Evolutionary conservation across 1,140 invertebrate species (phyloP).

Genomic region (Panulirus ornatus): DNA sequence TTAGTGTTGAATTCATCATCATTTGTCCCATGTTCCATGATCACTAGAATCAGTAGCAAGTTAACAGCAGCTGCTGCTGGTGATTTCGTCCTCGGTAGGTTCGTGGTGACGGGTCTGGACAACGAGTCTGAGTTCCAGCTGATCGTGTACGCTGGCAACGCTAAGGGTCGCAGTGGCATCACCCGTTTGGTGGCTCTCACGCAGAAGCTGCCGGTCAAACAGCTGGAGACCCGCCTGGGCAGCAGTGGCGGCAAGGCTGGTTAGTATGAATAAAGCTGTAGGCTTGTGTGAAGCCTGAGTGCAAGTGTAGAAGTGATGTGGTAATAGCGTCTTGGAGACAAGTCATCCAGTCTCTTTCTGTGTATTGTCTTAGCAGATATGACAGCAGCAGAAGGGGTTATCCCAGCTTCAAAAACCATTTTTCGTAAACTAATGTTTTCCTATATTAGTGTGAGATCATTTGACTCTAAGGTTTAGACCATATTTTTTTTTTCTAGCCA

Average conservation of each 20-base stretch:
- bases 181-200: conserved; percentile 60
- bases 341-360: too few species aligned
- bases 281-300: not conserved
- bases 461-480: too few species aligned
- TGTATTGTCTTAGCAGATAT: too few species aligned
- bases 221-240: conserved; percentile 55
- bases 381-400: too few species aligned
- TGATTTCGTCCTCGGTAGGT: conserved; percentile 13
- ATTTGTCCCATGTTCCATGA: too few species aligned
- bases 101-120: conserved; percentile 58
- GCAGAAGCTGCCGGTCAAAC: conserved; percentile 63
- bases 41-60: too few species aligned
- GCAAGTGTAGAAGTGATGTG: too few species aligned
- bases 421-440: too few species aligned
- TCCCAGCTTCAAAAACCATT: too few species aligned
- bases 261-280: not conserved
- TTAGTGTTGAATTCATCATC: not conserved
- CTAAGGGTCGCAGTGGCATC: conserved; percentile 59
- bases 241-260: conserved; percentile 27
- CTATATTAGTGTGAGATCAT: too few species aligned
- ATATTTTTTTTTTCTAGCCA: too few species aligned
- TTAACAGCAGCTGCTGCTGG: not conserved
- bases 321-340: too few species aligned
- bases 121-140: conserved; percentile 66
- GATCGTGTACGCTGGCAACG: conserved; percentile 62